Conservation (phyloP, 2,113 vertebrate species). For the Rhinogobius similis region DNA sequence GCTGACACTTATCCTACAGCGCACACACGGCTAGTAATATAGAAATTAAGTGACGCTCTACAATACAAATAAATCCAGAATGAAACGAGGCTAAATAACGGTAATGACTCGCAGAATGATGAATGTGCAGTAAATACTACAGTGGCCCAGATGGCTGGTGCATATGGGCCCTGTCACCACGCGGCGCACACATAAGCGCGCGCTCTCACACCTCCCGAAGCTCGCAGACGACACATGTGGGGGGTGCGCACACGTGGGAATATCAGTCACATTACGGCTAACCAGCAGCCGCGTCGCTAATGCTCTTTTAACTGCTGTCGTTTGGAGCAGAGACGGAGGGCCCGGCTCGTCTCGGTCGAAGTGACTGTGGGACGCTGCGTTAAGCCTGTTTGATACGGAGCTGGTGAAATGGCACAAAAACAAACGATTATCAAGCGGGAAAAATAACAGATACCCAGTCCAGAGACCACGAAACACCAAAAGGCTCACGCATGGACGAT, state of each 20-base stretch:
- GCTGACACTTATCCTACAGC: too few relatives aligned
- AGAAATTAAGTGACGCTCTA: not conserved
- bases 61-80: conserved; percentile 9
- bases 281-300: conserved; percentile 47
- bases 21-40: too few relatives aligned
- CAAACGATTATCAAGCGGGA: too few relatives aligned
- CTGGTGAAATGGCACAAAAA: too few relatives aligned
- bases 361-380: conserved; percentile 39
- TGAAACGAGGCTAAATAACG: conserved; percentile 29
- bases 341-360: conserved; percentile 37
- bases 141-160: conserved; percentile 51
- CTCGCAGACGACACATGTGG: not conserved
- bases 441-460: too few relatives aligned
- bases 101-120: conserved; percentile 37
- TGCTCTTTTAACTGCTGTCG: conserved; percentile 65
- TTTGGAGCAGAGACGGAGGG: conserved; percentile 42
- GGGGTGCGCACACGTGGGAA: not conserved
- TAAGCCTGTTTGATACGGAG: not conserved
- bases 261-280: conserved; percentile 56
- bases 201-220: conserved; percentile 36
- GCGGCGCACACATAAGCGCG: conserved; percentile 11
- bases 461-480: too few relatives aligned
- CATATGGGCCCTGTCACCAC: conserved; percentile 44
- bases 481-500: too few relatives aligned
- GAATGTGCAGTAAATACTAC: conserved; percentile 32